phyloP scores from a whole-genome alignment of 2,113 vertebrate species.

The Syngnathus scovelli region DNA sequence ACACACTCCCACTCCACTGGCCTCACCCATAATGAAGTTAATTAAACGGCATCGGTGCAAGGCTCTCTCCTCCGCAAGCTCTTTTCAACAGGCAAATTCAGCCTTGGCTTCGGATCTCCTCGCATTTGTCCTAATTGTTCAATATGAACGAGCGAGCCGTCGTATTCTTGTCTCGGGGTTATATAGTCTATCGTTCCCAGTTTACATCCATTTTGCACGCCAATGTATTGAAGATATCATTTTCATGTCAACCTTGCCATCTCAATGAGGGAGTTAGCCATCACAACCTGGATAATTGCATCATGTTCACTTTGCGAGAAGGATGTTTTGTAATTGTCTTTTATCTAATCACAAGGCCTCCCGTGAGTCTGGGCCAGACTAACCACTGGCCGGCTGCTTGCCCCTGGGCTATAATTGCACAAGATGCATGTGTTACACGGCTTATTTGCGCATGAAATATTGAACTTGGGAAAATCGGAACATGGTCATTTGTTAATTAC shows the following conservation, averaged over 20 bases:
- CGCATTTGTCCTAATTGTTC: conserved; percentile 49
- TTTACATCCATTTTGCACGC: conserved; percentile 45
- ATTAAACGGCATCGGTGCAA: conserved; percentile 54
- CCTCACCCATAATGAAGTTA: conserved; percentile 62
- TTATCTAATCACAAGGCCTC: conserved; percentile 59
- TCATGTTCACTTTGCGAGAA: conserved; percentile 44
- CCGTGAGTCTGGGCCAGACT: conserved; percentile 38
- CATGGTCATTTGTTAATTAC: conserved; percentile 40
- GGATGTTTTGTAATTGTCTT: conserved; percentile 49
- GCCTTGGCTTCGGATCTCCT: conserved; percentile 43
- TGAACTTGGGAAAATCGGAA: conserved; percentile 18
- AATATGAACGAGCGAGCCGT: conserved; percentile 40
- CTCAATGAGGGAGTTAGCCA: conserved; percentile 39
- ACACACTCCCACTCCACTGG: conserved; percentile 30
- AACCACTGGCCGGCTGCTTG: conserved; percentile 12
- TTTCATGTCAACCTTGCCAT: conserved; percentile 50
- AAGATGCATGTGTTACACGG: conserved; percentile 22
- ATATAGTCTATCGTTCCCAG: conserved; percentile 10
- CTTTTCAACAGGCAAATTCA: conserved; percentile 46
- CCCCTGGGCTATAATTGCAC: conserved; percentile 20
- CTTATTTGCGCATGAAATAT: conserved; percentile 22
- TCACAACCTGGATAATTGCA: conserved; percentile 57
- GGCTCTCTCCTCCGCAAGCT: conserved; percentile 53
- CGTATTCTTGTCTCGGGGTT: conserved; percentile 15
- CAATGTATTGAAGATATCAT: conserved; percentile 52